A percentile compares a stretch with the other conserved stretches of the same genome.
phyloP scores from a whole-genome alignment of 2,113 vertebrate genomes.

The Noctilio leporinus region DNA sequence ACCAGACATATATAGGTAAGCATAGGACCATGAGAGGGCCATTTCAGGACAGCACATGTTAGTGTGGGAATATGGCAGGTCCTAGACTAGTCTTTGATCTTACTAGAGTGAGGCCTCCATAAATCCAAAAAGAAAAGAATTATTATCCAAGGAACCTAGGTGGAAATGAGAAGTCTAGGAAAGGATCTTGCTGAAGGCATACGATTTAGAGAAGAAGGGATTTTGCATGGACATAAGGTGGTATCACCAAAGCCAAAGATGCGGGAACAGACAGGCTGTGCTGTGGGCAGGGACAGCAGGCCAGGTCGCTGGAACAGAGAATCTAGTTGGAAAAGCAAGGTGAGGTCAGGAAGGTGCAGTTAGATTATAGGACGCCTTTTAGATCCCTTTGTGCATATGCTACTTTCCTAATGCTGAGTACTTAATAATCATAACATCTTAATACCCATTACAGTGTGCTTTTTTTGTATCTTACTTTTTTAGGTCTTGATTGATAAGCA shows the following conservation, averaged over 20 bases:
- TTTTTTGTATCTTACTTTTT: neutral
- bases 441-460: neutral
- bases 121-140: neutral
- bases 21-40: neutral
- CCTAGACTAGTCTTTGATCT: neutral
- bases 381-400: neutral
- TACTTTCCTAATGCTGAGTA: neutral
- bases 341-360: neutral
- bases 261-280: neutral
- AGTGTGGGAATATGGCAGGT: neutral
- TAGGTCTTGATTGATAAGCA: neutral
- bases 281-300: neutral
- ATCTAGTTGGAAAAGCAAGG: neutral
- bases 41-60: neutral
- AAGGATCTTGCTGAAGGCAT: neutral
- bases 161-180: neutral
- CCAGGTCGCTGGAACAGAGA: neutral
- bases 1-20: neutral
- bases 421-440: neutral
- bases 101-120: neutral
- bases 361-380: neutral
- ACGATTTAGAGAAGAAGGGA: neutral
- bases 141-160: neutral
- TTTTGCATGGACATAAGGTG: neutral
- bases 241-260: neutral